Evolutionary conservation across 2,113 vertebrate species (phyloP).

Genomic region (Cyanoderma ruficeps): DNA sequence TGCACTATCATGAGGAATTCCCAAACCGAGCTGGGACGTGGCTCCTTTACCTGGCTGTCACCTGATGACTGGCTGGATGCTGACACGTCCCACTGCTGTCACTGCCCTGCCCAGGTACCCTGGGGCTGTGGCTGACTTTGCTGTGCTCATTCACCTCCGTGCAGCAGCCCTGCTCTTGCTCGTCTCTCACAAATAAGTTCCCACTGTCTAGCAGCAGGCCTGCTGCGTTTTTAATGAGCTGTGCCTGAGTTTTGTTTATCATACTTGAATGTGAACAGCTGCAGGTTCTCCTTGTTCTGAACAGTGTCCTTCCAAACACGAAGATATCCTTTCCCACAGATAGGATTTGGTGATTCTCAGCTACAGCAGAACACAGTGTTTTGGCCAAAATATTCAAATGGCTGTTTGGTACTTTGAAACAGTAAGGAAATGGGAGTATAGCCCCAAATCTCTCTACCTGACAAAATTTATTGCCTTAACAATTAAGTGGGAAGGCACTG

Average conservation of each 20-base stretch:
- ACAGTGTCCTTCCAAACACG: background rate
- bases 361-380: background rate
- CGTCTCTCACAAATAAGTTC: background rate
- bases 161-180: background rate
- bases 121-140: background rate
- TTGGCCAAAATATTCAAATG: background rate
- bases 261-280: background rate
- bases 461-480: background rate
- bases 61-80: too few species aligned
- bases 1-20: background rate
- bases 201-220: background rate
- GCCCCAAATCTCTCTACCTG: background rate
- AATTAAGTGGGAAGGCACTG: background rate
- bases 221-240: background rate
- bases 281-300: background rate
- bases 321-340: background rate
- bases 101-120: background rate
- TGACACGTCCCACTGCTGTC: background rate
- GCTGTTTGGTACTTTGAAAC: background rate
- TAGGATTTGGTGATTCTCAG: accelerated
- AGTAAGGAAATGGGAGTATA: background rate
- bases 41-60: background rate
- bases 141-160: accelerated
- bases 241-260: background rate
- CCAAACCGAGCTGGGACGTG: background rate